A percentile compares a stretch with the other conserved stretches of the same genome.
Evolutionary conservation across 1,140 invertebrate species (phyloP).

Genomic region (Zaprionus camerounensis): DNA sequence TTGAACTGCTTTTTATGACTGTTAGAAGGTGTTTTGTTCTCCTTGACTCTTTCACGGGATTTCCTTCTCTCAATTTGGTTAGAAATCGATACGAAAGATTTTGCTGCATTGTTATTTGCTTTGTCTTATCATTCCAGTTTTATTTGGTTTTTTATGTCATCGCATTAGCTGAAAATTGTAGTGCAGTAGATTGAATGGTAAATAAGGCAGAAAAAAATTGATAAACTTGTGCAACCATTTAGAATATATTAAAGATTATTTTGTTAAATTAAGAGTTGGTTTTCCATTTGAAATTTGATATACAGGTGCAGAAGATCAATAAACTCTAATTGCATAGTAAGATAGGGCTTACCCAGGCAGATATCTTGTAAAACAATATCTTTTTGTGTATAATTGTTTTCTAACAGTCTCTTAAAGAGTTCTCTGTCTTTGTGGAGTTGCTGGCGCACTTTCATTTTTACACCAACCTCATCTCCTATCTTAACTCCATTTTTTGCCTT

Average conservation of each 20-base stretch:
- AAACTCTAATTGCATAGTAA: not conserved
- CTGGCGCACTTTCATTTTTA: conserved; percentile 14
- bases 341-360: not conserved
- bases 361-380: not conserved
- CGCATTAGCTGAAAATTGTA: not conserved
- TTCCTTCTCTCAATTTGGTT: not conserved
- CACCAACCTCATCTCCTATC: not conserved
- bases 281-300: not conserved
- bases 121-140: not conserved
- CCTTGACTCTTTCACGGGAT: not conserved
- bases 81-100: not conserved
- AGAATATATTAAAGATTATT: too few relatives aligned
- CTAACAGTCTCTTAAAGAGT: not conserved
- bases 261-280: too few relatives aligned
- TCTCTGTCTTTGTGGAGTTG: not conserved
- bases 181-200: not conserved
- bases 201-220: not conserved
- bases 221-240: too few relatives aligned
- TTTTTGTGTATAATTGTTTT: not conserved
- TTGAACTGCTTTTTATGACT: conserved; percentile 66
- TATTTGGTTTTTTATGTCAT: not conserved
- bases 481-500: conserved; percentile 21
- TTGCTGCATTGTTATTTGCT: not conserved
- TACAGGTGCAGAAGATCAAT: not conserved
- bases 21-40: conserved; percentile 26